Base-by-base conservation (phyloP, 2,113 vertebrate genomes). In the Motacilla tschutschensis region DNA sequence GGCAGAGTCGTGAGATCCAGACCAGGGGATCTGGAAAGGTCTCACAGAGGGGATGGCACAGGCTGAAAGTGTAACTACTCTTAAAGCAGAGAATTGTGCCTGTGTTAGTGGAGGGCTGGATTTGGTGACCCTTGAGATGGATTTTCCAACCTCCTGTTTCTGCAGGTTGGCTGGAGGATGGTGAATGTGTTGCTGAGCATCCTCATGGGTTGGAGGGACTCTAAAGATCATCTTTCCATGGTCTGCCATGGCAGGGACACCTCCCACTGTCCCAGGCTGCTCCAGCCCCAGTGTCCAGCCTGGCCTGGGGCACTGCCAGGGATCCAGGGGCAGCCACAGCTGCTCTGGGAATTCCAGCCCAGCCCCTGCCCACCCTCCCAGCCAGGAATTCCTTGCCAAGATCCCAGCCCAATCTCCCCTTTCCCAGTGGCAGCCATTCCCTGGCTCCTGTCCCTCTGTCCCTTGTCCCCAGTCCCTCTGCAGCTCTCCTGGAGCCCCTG, bases 261-360 rank as follows among this genome's bases (percentile, higher is more conserved):
- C 19, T 47, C 0, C 47, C 8, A 17, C n/a, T 15, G 0, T 1
- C 14, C 4, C 53, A 71, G 21, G 1, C 1, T n/a, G 75, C 8
- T 47, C 62, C 0, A 55, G 54, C 17, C 62, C 35, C 1, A 1
- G 33, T 33, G 33, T 44, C 69, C 18, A 59, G 0, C 66, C 44
- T 40, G 77, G 8, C 50, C 46, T 48, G 1, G 40, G 2, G 0
- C 20, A 6, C 16, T 31, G 1, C 21, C 62, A 79, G 57, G 62
- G 50, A 69, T 35, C 8, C 41, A 57, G 90, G 31, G 21, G 2
- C 40, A 48, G 38, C 36, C 2, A 4, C 46, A n/a, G 14, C 35
- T 8, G 3, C 14, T 16, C 50, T 67, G 67, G 19, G 29, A 17
- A 51, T 18, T 18, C 50, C 17, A 29, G 10, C 17, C 51, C 51